Base-by-base conservation (phyloP, 2,888 invertebrate genomes). In the Steromphala cineraria region DNA sequence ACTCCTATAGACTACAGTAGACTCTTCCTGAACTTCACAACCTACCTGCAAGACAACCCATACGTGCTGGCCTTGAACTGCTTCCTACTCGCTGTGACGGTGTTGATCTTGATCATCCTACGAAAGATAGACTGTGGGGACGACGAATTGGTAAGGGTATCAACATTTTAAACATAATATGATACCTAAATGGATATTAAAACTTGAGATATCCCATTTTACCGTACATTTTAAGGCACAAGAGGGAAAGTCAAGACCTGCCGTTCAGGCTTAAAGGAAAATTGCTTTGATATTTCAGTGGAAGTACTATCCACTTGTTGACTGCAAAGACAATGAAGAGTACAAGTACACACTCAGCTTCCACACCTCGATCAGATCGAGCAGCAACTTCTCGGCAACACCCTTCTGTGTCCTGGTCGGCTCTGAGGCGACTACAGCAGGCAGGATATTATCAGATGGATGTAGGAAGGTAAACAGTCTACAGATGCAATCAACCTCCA, bases 1-100 rank as follows among this genome's bases (percentile, higher is more conserved):
- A 85, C 86, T 40, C 78, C 81, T 0, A 90, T 90, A 5, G 85
- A 90, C 81, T 90, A 90, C 77, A 80, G 78, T 13, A 80, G 84
- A 19, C 80, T 90, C 36, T 89, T 90, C 80, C 82, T 82, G 36
- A 84, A 89, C 81, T 86, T 90, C 71, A 53, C 80, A 0, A 81
- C 75, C 8, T 83, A 84, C 36, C 62, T 90, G 13, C 53, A 55
- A 10, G 85, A 88, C 46, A 90, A 85, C 74, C 86, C 87, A 0
- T 83, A 84, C 55, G 89, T 89, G 0, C 79, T 89, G 24, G 79
- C 81, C 7, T 82, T 87, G 19, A 80, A 86, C 67, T 79, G 82
- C n/a, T 19, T 82, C 52, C 28, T 87, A 19, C 36, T 87, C 17
- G 21, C 81, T 8, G 10, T 85, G 10, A 84, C 80, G 8, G 77